Evolutionary conservation across 1,140 invertebrate species (phyloP), one percentile per base, ranked within the genome.

Genomic region (Linepithema humile): DNA sequence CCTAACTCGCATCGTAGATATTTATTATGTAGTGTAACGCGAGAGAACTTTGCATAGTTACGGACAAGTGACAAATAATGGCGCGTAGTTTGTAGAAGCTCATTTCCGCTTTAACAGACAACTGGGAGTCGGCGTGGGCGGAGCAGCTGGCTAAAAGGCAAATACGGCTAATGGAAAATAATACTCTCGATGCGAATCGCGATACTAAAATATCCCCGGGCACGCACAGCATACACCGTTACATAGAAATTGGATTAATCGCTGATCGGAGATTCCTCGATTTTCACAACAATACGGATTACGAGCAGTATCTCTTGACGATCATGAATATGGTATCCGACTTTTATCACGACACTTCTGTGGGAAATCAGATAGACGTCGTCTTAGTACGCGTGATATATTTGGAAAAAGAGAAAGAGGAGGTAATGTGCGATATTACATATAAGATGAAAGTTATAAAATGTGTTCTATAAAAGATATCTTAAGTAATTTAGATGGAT

Each of bases 281-380:
- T 10, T 96, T 94, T 90, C 96, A 97, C 89, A 95, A 95, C 72
- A 85, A 88, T 40, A 96, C 95, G 75, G 95, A 97, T 91, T 92
- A 96, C 10, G 96, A 96, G 77, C 95, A 95, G 9, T 97, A 97
- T 88, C 94, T 97, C 7, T 91, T 97, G 26, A 97, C 96, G 1
- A 93, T 97, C 17, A 96, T 97, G 95, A 97, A 97, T 90, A 97
- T 97, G 96, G 96, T 96, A 6, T 94, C 96, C 0, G 95, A 95
- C 74, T 95, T 95, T 86, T 97, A 96, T 91, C 96, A 96, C 84
- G 96, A 97, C 86, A 94, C 94, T 0, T 95, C 94, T 55, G 94
- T 95, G 55, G 96, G 96, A 20, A 96, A 97, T 92, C 95, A 96
- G 65, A 95, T 97, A 75, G 96, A 97, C 87, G 94, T 97, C 69